Evolutionary conservation across 2,797 vertebrate genomes (phyloP), one percentile per base, ranked within the genome.

Genomic region (Yasuhikotakia modesta): DNA sequence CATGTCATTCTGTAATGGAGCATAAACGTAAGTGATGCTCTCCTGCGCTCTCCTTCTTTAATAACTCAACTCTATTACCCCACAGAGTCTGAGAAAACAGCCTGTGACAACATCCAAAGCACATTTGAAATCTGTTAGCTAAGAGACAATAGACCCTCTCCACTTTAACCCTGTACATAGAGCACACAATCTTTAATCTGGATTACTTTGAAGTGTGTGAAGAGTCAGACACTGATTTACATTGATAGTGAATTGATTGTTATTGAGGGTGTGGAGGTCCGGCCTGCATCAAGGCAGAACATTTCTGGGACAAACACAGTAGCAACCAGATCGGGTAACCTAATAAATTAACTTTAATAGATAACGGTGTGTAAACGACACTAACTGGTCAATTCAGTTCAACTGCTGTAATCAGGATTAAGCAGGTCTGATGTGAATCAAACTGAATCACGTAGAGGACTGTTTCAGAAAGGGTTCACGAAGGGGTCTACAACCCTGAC

Each of bases 11-110:
- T 82, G 89, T 89, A 91, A 92, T 89, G 81, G 89, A 88, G 88
- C 91, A 85, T 92, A 88, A 90, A 92, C 73, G 87, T 92, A 90
- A 91, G 89, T 90, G 89, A 92, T 92, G 92, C 90, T 85, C 85
- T 80, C 84, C 87, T 60, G 70, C 85, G 87, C 87, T 85, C 86
- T 72, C 83, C 83, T 81, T 70, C 82, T 82, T 87, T 88, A 90
- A 92, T 92, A 92, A 92, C 88, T 92, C 91, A 90, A 81, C 35
- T 90, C 87, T 85, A 92, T 79, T 86, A 86, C 85, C 89, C 92
- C 89, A 57, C 73, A 52, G 90, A 89, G 92, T 72, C 84, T 90
- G 88, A 80, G 84, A 89, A 93, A 93, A 93, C 5, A 16, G 84
- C 79, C 81, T 70, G 84, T 82, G 90, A 90, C 86, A 88, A 86